Percentiles rank a stretch among this genome's conserved stretches.
phyloP scores from a whole-genome alignment of 2,113 vertebrate species.

The Rhipidura dahli region DNA sequence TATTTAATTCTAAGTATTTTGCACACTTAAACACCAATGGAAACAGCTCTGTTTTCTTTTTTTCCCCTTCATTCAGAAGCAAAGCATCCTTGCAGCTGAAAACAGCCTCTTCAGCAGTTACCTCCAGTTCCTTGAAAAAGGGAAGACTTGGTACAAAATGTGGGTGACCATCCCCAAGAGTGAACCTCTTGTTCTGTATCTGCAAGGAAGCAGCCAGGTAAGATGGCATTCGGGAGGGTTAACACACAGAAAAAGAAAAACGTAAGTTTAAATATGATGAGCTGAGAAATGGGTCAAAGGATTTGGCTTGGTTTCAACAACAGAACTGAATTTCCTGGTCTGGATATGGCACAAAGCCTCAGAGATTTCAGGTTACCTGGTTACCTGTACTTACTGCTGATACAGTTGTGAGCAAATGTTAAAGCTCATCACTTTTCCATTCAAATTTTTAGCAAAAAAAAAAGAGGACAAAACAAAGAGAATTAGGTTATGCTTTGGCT shows the following conservation, averaged over 20 bases:
- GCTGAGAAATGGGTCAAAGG: slow-evolving; percentile 54
- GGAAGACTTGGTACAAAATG: slow-evolving; percentile 82
- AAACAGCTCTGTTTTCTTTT: background rate
- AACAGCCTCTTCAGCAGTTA: slow-evolving; percentile 80
- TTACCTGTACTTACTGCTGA: background rate
- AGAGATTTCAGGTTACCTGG: background rate
- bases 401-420: background rate
- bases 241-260: background rate
- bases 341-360: background rate
- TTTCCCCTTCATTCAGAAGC: slow-evolving; percentile 66
- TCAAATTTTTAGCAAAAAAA: background rate
- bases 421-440: background rate
- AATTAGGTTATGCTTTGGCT: background rate
- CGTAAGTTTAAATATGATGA: background rate
- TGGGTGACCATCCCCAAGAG: slow-evolving; percentile 81
- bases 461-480: background rate
- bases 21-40: background rate
- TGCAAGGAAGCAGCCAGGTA: slow-evolving; percentile 84
- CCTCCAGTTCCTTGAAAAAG: slow-evolving; percentile 83
- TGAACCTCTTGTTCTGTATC: slow-evolving; percentile 82
- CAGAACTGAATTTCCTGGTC: background rate
- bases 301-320: slow-evolving; percentile 50
- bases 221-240: background rate
- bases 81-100: slow-evolving; percentile 66
- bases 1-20: background rate